Evolutionary conservation across 2,797 vertebrate species (phyloP).

Genomic region (Phoebastria nigripes): DNA sequence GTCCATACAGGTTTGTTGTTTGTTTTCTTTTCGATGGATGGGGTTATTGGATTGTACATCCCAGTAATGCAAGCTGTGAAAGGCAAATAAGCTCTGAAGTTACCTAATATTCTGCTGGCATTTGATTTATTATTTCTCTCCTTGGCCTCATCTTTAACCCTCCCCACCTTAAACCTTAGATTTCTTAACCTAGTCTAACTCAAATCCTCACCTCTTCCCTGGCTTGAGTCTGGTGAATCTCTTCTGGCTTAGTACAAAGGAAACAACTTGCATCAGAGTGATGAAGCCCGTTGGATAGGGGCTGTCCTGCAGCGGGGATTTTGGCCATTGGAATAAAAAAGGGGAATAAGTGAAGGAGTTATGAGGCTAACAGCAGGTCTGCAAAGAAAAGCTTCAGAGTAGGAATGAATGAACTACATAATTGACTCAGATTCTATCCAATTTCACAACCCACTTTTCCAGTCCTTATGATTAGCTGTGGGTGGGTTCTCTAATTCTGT

Average conservation of each 20-base stretch:
- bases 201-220: background rate
- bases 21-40: background rate
- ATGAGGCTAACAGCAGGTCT: background rate
- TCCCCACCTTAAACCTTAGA: background rate
- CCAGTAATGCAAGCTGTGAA: background rate
- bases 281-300: background rate
- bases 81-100: constrained; percentile 32
- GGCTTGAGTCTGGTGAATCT: background rate
- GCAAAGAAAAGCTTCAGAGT: background rate
- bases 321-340: background rate
- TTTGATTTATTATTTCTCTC: constrained; percentile 11
- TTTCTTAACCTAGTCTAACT: background rate
- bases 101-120: background rate
- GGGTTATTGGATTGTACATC: background rate
- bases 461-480: background rate
- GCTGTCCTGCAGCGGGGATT: background rate
- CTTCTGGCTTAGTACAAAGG: background rate
- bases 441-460: background rate
- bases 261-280: background rate
- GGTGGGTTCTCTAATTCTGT: background rate
- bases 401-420: background rate
- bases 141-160: background rate
- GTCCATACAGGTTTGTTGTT: background rate
- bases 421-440: background rate
- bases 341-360: background rate